Evolutionary conservation across 1,140 invertebrate genomes (phyloP).

Genomic region (Daktulosphaira vitifoliae): DNA sequence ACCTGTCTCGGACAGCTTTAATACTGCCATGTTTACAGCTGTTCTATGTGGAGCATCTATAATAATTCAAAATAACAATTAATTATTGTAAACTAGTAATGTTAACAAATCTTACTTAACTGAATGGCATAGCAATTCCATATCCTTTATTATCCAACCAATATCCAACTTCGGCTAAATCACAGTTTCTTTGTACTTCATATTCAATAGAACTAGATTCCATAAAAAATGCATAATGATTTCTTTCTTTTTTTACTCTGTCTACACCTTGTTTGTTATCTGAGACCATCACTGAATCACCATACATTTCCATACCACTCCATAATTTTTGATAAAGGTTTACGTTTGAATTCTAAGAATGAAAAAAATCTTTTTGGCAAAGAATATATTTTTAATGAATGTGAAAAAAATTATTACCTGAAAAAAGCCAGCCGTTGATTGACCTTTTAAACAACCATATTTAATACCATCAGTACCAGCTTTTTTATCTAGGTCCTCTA

Average conservation of each 20-base stretch:
- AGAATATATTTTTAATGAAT: too few species aligned
- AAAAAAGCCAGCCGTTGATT: conserved; percentile 69
- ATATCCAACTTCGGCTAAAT: conserved; percentile 69
- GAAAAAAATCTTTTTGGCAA: background rate
- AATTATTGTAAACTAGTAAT: background rate
- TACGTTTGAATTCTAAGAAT: conserved; percentile 52
- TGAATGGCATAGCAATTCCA: conserved; percentile 65
- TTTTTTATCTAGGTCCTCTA: conserved; percentile 61
- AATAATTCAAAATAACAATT: conserved; percentile 37
- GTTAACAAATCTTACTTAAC: conserved; percentile 43
- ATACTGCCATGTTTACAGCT: conserved; percentile 61
- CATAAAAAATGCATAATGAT: conserved; percentile 71
- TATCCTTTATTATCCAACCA: conserved; percentile 72
- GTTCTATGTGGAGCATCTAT: conserved; percentile 63
- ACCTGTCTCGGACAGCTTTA: conserved; percentile 73
- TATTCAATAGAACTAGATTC: conserved; percentile 78
- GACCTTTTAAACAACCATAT: conserved; percentile 68
- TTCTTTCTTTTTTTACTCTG: conserved; percentile 62
- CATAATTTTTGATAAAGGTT: conserved; percentile 68
- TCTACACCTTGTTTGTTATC: conserved; percentile 75
- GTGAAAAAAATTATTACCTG: too few species aligned
- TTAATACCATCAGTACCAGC: conserved; percentile 76
- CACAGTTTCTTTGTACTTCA: conserved; percentile 64
- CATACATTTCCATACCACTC: conserved; percentile 69
- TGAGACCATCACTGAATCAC: conserved; percentile 70